Conservation (phyloP, 2,797 vertebrate species). For the Botia kubotai region DNA sequence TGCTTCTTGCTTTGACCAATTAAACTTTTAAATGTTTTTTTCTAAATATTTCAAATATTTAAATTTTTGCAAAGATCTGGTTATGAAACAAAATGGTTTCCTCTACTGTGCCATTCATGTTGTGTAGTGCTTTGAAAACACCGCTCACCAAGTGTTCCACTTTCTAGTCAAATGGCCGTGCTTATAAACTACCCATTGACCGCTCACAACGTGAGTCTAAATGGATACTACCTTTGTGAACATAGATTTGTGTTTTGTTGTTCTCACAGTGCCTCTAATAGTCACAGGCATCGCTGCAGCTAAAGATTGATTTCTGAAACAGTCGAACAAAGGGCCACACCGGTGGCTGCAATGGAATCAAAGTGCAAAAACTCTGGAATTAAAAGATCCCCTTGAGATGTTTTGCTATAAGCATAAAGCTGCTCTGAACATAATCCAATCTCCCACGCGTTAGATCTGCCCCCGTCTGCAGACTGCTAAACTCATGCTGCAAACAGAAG, state of each 20-base stretch:
- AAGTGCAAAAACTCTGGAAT: slow-evolving; percentile 25
- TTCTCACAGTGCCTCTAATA: slow-evolving; percentile 8
- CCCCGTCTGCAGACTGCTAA: slow-evolving; percentile 8
- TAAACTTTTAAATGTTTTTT: too few species aligned
- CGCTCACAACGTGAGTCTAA: slow-evolving; percentile 5
- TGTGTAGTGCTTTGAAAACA: not conserved
- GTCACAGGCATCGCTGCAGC: not conserved
- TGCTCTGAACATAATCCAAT: slow-evolving; percentile 41
- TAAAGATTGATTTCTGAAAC: slow-evolving; percentile 39
- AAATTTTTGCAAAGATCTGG: too few species aligned
- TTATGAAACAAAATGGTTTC: not conserved
- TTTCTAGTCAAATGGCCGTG: not conserved
- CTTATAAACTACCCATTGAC: not conserved
- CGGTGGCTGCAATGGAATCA: slow-evolving; percentile 18
- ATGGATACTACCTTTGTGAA: slow-evolving; percentile 3
- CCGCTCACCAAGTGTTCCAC: not conserved
- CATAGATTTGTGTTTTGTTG: slow-evolving; percentile 17
- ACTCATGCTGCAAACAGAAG: slow-evolving; percentile 32
- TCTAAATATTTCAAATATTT: too few species aligned
- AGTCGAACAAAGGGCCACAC: slow-evolving; percentile 26
- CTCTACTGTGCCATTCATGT: not conserved
- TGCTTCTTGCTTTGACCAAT: too few species aligned
- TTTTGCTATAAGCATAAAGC: slow-evolving; percentile 24
- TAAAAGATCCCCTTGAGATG: slow-evolving; percentile 32
- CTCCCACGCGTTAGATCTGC: slow-evolving; percentile 18